Base-by-base conservation (phyloP, 2,113 vertebrate genomes). In the Oryzias curvinotus region DNA sequence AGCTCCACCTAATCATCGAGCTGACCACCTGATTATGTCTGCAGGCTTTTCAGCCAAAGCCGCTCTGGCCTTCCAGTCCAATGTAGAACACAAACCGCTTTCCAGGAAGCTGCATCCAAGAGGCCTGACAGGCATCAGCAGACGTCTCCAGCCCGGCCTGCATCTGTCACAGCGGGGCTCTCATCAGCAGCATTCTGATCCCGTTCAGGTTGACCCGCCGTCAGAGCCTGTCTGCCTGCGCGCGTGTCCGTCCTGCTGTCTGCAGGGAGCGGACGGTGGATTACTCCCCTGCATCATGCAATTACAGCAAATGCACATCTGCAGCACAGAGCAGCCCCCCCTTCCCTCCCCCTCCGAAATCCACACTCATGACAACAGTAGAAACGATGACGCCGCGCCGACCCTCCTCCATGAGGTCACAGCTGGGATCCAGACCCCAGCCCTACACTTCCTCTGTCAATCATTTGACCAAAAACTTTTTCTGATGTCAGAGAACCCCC, bases 1-100 rank as follows among this genome's bases (percentile, higher is more conserved):
- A 85, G 72, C 82, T 52, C 65, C 43, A 73, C 74, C 57, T 67
- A 55, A 68, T 78, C 82, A 80, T 85, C 84, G 78, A 79, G 75
- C 83, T 87, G 80, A 89, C 83, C 82, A 45, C 70, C 47, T 73
- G 73, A 86, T 89, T 85, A 85, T 78, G 75, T 80, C 61, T 83
- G 77, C 65, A 62, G 48, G 63, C 58, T 66, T 73, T 58, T 16
- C 59, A 65, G 61, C 73, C 78, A 74, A 83, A 75, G 57, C 63
- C 52, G 60, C 75, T 82, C 80, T 60, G 76, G 71, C 81, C 76
- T 83, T 70, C 77, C 80, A 63, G 80, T 54, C 78, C 76, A 80
- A 88, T 80, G 75, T 59, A 71, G 57, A 76, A 78, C 80, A 83
- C 72, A 68, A 74, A 77, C 75, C 14, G 76, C 59, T 80, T 70